Evolutionary conservation across 2,888 invertebrate species (phyloP).

Genomic region (Noctuana brunneofusca): DNA sequence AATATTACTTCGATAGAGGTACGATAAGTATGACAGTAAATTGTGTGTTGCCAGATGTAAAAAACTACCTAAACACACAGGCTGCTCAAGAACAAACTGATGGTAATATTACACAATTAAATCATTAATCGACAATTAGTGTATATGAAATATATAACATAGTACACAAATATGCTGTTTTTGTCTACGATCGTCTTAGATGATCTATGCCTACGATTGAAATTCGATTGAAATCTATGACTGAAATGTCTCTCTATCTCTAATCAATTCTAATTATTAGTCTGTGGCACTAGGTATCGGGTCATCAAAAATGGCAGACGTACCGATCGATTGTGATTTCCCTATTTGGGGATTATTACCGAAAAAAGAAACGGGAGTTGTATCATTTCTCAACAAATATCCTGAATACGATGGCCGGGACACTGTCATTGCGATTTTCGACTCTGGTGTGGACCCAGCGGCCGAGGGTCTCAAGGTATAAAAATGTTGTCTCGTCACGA

Average conservation of each 20-base stretch:
- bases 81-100: neutral
- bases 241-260: neutral
- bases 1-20: slow-evolving; percentile 6
- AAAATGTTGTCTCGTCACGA: slow-evolving; percentile 76
- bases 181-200: no score
- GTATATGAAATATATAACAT: no score
- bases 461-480: slow-evolving; percentile 97
- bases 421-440: slow-evolving; percentile 96
- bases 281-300: slow-evolving; percentile 52
- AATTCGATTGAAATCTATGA: no score
- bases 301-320: slow-evolving; percentile 82
- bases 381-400: slow-evolving; percentile 93
- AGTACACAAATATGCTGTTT: no score
- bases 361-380: slow-evolving; percentile 96
- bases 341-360: slow-evolving; percentile 94
- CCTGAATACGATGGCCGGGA: slow-evolving; percentile 96
- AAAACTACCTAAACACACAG: slow-evolving; percentile 30
- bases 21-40: slow-evolving; percentile 41
- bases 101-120: no score
- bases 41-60: slow-evolving; percentile 49
- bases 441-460: slow-evolving; percentile 98
- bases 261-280: neutral
- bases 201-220: no score
- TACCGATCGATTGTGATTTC: slow-evolving; percentile 86
- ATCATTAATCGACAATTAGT: no score